Percentiles rank a stretch among this genome's conserved stretches.
phyloP scores from a whole-genome alignment of 2,888 invertebrate species.

The Apantesis nais region DNA sequence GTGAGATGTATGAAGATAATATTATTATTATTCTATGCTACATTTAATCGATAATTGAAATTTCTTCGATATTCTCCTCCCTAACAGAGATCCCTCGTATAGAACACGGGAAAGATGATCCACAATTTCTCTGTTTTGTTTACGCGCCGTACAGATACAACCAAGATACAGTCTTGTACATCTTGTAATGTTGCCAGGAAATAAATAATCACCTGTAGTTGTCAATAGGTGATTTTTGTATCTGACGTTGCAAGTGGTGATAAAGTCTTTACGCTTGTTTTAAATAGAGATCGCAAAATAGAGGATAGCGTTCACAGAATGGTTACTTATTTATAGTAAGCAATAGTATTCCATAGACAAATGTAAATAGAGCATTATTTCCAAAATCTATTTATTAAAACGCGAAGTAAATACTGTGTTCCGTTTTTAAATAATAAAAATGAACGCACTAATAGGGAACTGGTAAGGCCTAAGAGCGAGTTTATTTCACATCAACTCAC shows the following conservation, averaged over 20 bases:
- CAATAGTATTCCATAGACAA: not conserved
- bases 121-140: conserved; percentile 24
- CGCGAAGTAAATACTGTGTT: no score
- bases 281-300: not conserved
- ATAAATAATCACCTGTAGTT: conserved; percentile 22
- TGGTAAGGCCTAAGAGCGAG: no score
- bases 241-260: not conserved
- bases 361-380: not conserved
- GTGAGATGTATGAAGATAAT: no score
- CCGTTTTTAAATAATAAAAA: no score
- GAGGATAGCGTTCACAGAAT: not conserved
- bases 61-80: conserved; percentile 9
- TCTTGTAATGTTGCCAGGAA: conserved; percentile 19
- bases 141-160: conserved; percentile 22
- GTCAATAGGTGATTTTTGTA: conserved; percentile 14
- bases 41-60: not conserved
- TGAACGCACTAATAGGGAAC: no score
- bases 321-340: not conserved
- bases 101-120: conserved; percentile 20
- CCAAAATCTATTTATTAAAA: no score
- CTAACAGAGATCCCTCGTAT: conserved; percentile 15
- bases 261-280: not conserved
- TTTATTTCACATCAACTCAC: no score
- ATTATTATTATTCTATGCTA: not conserved
- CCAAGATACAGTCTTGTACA: conserved; percentile 23